These are phyloP conservation scores for Chloroceryle amazona DNA, from an alignment of 2,797 vertebrate species.

Conservation along the genomic window DNA sequence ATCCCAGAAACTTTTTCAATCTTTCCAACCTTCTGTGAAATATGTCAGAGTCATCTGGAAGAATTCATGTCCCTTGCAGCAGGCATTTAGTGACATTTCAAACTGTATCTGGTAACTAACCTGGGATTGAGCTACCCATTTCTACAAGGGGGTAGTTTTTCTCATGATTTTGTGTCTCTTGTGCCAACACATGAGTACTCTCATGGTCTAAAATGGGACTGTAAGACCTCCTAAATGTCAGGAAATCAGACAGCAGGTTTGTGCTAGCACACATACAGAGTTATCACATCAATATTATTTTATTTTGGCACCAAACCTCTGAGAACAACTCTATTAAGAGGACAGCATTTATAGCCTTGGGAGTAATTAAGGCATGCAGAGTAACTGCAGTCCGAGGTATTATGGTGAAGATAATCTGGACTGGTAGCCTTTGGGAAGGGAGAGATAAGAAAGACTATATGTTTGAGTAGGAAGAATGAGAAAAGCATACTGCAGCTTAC, in stretches of 20 bases:
- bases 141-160: not conserved
- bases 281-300: not conserved
- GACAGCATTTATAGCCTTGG: not conserved
- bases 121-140: not conserved
- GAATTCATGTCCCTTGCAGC: not conserved
- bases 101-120: not conserved
- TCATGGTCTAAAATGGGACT: not conserved
- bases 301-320: not conserved
- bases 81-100: not conserved
- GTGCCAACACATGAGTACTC: not conserved
- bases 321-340: not conserved
- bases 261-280: not conserved
- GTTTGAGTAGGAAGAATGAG: not conserved
- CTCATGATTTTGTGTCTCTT: not conserved
- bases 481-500: not conserved
- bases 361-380: not conserved
- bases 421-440: not conserved
- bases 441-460: not conserved
- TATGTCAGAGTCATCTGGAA: not conserved
- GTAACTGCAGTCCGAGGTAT: not conserved
- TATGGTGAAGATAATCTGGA: not conserved
- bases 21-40: not conserved
- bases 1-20: not conserved
- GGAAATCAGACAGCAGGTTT: not conserved
- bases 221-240: not conserved